phyloP scores from a whole-genome alignment of 2,797 vertebrate species.

The Pelochelys cantorii region DNA sequence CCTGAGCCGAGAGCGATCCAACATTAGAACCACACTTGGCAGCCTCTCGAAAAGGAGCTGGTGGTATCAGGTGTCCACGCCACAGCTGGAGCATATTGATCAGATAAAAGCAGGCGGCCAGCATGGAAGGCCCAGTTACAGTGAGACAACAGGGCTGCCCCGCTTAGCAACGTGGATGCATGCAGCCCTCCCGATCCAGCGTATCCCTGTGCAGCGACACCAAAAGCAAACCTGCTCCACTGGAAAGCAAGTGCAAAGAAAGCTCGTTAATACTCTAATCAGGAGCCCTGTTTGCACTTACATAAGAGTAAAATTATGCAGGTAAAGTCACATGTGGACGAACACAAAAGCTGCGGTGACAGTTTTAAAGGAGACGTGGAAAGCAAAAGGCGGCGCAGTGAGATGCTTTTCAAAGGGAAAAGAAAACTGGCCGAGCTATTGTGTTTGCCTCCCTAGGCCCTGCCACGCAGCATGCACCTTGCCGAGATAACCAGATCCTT shows the following conservation, averaged over 20 bases:
- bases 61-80: not conserved
- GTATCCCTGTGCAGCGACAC: not conserved
- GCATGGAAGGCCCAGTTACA: not conserved
- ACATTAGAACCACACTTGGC: constrained; percentile 28
- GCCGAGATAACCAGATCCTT: not conserved
- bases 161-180: not conserved
- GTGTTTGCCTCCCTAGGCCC: not conserved
- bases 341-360: not conserved
- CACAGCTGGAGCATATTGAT: not conserved
- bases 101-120: constrained; percentile 44
- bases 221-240: not conserved
- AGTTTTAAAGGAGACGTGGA: not conserved
- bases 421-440: not conserved
- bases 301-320: not conserved
- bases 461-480: not conserved
- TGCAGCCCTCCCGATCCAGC: not conserved
- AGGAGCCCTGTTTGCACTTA: not conserved
- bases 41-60: not conserved
- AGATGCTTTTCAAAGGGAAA: not conserved
- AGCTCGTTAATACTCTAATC: not conserved
- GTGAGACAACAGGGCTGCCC: not conserved
- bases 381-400: not conserved
- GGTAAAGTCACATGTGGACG: not conserved
- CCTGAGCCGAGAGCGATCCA: constrained; percentile 53
- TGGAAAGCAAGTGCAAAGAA: not conserved